phyloP scores from a whole-genome alignment of 2,113 vertebrate species.

The Spea multiplicata region DNA sequence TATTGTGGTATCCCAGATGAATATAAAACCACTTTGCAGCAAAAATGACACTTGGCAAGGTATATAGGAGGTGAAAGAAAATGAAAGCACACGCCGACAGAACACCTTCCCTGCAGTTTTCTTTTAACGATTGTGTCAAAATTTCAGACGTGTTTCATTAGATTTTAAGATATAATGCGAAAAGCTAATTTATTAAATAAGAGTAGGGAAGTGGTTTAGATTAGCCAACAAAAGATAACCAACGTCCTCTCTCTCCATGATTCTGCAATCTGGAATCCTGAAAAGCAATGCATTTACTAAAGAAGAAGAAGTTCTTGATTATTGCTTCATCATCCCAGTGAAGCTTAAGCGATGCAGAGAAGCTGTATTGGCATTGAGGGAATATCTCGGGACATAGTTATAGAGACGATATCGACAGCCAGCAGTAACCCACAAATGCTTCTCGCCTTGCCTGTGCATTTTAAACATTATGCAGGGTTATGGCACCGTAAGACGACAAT shows the following conservation, averaged over 20 bases:
- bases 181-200: conserved; percentile 28
- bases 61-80: conserved; percentile 35
- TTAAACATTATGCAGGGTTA: background rate
- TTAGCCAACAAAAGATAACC: background rate
- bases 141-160: conserved; percentile 45
- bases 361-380: background rate
- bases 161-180: conserved; percentile 31
- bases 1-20: conserved; percentile 36
- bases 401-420: background rate
- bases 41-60: conserved; percentile 45
- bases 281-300: too few relatives aligned
- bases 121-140: conserved; percentile 37
- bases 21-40: conserved; percentile 46
- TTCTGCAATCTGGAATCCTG: too few relatives aligned
- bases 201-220: background rate
- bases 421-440: background rate
- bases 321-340: too few relatives aligned
- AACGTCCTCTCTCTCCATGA: background rate
- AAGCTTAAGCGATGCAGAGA: too few relatives aligned
- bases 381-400: background rate
- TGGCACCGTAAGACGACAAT: conserved; percentile 9
- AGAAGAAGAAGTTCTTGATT: too few relatives aligned
- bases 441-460: background rate
- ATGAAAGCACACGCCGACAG: conserved; percentile 27
- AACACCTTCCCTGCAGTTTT: conserved; percentile 42